A percentile compares a stretch with the other conserved stretches of the same genome.
phyloP scores from a whole-genome alignment of 1,140 invertebrate genomes.

The Trichogramma pretiosum region DNA sequence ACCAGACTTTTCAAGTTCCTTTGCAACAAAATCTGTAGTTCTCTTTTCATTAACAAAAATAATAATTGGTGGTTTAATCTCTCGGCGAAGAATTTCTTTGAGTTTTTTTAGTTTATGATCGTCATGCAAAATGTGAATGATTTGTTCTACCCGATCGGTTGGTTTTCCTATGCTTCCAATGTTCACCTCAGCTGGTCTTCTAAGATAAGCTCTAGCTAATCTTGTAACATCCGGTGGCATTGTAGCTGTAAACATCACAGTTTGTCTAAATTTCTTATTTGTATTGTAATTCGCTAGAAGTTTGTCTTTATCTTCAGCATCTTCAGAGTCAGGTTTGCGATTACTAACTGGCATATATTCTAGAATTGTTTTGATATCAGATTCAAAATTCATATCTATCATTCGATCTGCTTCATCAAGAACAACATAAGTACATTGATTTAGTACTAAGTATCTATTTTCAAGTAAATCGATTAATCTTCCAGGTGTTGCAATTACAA shows the following conservation, averaged over 20 bases:
- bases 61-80: conserved; percentile 93
- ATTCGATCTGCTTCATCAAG: conserved; percentile 94
- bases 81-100: conserved; percentile 75
- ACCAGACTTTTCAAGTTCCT: conserved; percentile 93
- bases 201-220: conserved; percentile 86
- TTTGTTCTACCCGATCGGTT: conserved; percentile 94
- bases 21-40: conserved; percentile 94
- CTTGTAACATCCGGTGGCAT: conserved; percentile 98
- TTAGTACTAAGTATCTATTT: conserved; percentile 93
- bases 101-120: conserved; percentile 87
- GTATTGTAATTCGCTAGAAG: conserved; percentile 91
- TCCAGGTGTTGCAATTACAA: conserved; percentile 99
- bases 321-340: conserved; percentile 96
- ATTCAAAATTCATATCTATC: conserved; percentile 99
- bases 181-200: conserved; percentile 94
- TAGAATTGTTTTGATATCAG: conserved; percentile 95
- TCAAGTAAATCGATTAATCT: conserved; percentile 98
- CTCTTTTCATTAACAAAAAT: conserved; percentile 99
- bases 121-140: conserved; percentile 91
- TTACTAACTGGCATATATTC: conserved; percentile 98
- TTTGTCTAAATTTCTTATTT: conserved; percentile 97
- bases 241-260: conserved; percentile 99
- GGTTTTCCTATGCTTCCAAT: conserved; percentile 98
- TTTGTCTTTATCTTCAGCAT: conserved; percentile 90
- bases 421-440: conserved; percentile 92